These are phyloP conservation scores for Enoplosus armatus DNA, from an alignment of 2,797 vertebrate genomes.

Conservation along the genomic window DNA sequence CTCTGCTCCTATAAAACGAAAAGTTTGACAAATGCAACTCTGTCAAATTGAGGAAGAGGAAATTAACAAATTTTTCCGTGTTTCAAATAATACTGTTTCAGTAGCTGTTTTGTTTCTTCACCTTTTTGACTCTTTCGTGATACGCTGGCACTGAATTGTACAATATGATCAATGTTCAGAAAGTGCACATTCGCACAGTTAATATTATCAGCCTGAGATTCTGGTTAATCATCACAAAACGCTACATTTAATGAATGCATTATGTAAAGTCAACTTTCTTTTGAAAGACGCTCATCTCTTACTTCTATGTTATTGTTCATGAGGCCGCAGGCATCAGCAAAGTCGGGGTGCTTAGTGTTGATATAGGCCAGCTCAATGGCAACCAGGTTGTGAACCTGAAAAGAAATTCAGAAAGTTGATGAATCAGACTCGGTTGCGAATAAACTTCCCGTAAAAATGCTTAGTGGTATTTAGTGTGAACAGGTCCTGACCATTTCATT, in stretches of 20 bases:
- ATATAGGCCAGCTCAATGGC: constrained; percentile 98
- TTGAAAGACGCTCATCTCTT: constrained; percentile 15
- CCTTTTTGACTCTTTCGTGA: neutral
- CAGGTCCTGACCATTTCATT: constrained; percentile 94
- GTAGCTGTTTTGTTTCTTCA: neutral
- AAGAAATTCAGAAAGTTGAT: neutral
- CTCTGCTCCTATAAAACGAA: constrained; percentile 90
- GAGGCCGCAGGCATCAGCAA: constrained; percentile 95
- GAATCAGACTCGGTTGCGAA: neutral
- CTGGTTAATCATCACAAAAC: neutral
- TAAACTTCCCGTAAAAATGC: neutral
- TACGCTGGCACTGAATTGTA: neutral
- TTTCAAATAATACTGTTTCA: neutral
- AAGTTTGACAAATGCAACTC: constrained; percentile 1
- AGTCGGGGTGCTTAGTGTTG: constrained; percentile 99
- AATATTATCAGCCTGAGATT: neutral
- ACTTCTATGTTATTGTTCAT: constrained; percentile 99
- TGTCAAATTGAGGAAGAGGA: neutral
- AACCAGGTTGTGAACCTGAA: constrained; percentile 97
- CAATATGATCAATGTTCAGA: neutral
- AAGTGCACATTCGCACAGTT: neutral
- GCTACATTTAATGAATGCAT: neutral
- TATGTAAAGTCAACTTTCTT: neutral
- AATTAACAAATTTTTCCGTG: neutral
- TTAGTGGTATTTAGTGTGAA: neutral